Percentiles rank a stretch among this genome's conserved stretches.
Conservation (phyloP, 1,140 invertebrate genomes). For the Brachionus koreanus region DNA sequence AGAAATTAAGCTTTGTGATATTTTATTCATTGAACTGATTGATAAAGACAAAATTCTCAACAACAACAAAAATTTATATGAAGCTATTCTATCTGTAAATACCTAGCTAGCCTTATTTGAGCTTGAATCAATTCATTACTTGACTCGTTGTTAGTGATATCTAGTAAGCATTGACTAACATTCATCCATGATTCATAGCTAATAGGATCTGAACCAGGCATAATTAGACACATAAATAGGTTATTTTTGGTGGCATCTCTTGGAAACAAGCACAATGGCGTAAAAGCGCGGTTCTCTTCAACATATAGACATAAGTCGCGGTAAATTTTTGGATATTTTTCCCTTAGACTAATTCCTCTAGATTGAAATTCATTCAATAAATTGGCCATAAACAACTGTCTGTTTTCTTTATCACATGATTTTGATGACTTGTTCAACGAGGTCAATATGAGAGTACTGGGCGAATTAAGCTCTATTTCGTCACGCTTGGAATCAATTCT, state of each 20-base stretch:
- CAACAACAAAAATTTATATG: not conserved
- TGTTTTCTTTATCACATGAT: not conserved
- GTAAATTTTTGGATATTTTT: slow-evolving; percentile 39
- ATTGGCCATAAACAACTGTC: slow-evolving; percentile 22
- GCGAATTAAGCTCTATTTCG: not conserved
- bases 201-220: slow-evolving; percentile 33
- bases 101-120: not conserved
- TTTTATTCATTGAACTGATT: too few relatives aligned
- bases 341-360: slow-evolving; percentile 13
- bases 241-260: slow-evolving; percentile 15
- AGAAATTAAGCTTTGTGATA: too few relatives aligned
- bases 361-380: slow-evolving; percentile 31
- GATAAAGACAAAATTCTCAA: too few relatives aligned
- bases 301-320: slow-evolving; percentile 32
- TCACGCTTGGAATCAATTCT: not conserved
- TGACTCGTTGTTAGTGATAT: not conserved
- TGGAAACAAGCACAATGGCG: slow-evolving; percentile 37
- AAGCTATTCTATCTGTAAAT: slow-evolving; percentile 27
- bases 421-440: not conserved
- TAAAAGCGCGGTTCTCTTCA: slow-evolving; percentile 18
- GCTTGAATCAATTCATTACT: not conserved
- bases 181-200: slow-evolving; percentile 6
- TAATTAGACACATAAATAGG: slow-evolving; percentile 39
- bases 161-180: not conserved
- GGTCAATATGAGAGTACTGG: slow-evolving; percentile 6